These are phyloP conservation scores for Drosophila flavopinicola DNA, from an alignment of 2,888 invertebrate species.

Conservation along the genomic window DNA sequence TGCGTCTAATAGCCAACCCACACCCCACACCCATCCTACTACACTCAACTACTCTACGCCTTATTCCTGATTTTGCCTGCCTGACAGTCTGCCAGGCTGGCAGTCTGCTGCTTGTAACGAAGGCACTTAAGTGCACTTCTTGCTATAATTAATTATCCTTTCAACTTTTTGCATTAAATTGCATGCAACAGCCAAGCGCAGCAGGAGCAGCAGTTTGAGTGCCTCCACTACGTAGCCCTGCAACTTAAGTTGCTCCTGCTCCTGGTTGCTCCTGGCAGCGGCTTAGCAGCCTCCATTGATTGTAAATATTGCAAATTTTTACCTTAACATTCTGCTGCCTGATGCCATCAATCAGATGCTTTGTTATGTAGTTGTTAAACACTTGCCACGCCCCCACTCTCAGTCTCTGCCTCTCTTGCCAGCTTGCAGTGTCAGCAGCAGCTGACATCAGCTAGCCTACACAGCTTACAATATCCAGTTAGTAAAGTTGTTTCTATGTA, in stretches of 20 bases:
- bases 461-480: background rate
- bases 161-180: constrained; percentile 78
- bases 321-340: constrained; percentile 38
- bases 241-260: constrained; percentile 30
- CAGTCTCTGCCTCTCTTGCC: background rate
- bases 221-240: constrained; percentile 17
- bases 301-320: constrained; percentile 74
- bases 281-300: constrained; percentile 65
- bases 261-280: constrained; percentile 8
- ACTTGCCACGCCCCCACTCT: constrained; percentile 12
- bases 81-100: constrained; percentile 12
- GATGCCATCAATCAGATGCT: constrained; percentile 50
- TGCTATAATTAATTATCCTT: constrained; percentile 82
- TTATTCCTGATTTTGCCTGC: background rate
- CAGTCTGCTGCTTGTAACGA: constrained; percentile 63
- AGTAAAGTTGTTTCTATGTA: background rate
- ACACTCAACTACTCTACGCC: too few species aligned
- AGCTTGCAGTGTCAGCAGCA: background rate
- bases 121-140: constrained; percentile 81
- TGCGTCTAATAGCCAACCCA: constrained; percentile 63
- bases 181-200: constrained; percentile 68
- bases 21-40: background rate
- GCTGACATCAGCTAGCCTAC: background rate
- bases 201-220: constrained; percentile 33
- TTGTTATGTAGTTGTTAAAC: constrained; percentile 34